Percentiles rank a stretch among this genome's conserved stretches.
phyloP scores from a whole-genome alignment of 2,888 invertebrate genomes.

The Scaptomyza polygonia region DNA sequence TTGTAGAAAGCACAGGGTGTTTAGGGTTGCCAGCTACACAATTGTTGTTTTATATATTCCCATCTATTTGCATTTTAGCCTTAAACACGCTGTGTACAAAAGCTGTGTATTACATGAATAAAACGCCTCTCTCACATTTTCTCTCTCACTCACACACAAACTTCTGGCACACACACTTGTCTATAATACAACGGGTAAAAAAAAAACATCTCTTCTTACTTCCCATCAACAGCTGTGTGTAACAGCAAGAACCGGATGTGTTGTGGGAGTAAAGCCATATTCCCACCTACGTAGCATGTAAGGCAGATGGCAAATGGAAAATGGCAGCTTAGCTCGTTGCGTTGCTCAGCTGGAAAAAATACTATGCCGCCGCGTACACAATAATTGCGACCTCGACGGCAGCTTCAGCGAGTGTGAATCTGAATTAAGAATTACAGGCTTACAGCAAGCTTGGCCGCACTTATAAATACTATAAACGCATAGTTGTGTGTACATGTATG shows the following conservation, averaged over 20 bases:
- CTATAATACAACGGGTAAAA: slow-evolving; percentile 19
- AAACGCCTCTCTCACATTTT: slow-evolving; percentile 3
- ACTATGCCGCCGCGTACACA: slow-evolving; percentile 57
- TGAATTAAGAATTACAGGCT: slow-evolving; percentile 62
- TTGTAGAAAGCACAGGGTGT: slow-evolving; percentile 47
- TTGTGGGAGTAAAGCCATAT: slow-evolving; percentile 27
- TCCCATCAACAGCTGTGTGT: slow-evolving; percentile 51
- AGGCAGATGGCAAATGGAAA: slow-evolving; percentile 57
- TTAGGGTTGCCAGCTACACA: background rate
- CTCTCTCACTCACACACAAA: slow-evolving; percentile 4
- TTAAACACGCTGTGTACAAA: slow-evolving; percentile 23
- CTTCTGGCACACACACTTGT: slow-evolving; percentile 14
- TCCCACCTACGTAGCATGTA: slow-evolving; percentile 27
- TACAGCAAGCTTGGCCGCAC: slow-evolving; percentile 29
- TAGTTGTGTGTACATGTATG: background rate
- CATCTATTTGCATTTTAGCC: background rate
- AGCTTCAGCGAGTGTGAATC: slow-evolving; percentile 36
- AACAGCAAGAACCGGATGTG: slow-evolving; percentile 29
- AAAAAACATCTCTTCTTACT: slow-evolving; percentile 11
- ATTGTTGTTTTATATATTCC: background rate
- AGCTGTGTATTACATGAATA: slow-evolving; percentile 14
- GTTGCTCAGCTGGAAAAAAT: slow-evolving; percentile 67
- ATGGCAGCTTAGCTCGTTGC: slow-evolving; percentile 47
- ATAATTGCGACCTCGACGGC: slow-evolving; percentile 38
- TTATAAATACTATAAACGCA: slow-evolving; percentile 4